phyloP scores from a whole-genome alignment of 35 echinoderm and acorn worm genomes.

The Lytechinus pictus region DNA sequence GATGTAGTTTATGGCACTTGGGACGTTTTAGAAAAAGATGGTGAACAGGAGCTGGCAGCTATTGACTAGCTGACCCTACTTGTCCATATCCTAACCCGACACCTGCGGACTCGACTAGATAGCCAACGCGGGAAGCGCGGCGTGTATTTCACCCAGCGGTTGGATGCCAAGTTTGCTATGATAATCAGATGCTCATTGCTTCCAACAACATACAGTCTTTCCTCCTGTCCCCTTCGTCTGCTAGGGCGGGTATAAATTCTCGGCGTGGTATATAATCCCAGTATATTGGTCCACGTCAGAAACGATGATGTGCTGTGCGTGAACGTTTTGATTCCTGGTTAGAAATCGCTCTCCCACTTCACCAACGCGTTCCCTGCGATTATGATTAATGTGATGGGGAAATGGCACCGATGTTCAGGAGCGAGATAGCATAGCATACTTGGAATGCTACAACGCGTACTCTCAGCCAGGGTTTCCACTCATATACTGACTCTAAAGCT shows the following conservation, averaged over 20 bases:
- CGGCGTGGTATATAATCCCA: slow-evolving; percentile 26
- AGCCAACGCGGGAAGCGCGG: slow-evolving; percentile 40
- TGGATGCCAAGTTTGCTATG: background rate
- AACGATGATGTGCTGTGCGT: slow-evolving; percentile 39
- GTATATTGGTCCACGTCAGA: slow-evolving; percentile 48
- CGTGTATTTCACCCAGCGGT: slow-evolving; percentile 1
- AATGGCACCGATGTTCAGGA: background rate
- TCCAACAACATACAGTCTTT: background rate
- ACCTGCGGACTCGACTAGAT: background rate
- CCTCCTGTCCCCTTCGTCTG: background rate
- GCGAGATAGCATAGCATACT: slow-evolving; percentile 27
- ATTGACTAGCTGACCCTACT: background rate
- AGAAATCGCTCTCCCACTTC: background rate
- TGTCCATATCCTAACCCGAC: background rate
- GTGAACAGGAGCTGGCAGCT: background rate
- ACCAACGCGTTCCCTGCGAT: background rate
- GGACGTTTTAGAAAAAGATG: background rate
- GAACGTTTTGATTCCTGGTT: slow-evolving; percentile 23
- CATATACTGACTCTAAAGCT: slow-evolving; percentile 7
- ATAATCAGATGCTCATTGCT: slow-evolving; percentile 36
- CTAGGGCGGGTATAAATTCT: background rate
- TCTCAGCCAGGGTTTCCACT: background rate
- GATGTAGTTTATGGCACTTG: slow-evolving; percentile 33
- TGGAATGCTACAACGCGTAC: slow-evolving; percentile 25
- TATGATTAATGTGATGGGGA: slow-evolving; percentile 43